phyloP scores from a whole-genome alignment of 2,797 vertebrate genomes.

The Chelon auratus region DNA sequence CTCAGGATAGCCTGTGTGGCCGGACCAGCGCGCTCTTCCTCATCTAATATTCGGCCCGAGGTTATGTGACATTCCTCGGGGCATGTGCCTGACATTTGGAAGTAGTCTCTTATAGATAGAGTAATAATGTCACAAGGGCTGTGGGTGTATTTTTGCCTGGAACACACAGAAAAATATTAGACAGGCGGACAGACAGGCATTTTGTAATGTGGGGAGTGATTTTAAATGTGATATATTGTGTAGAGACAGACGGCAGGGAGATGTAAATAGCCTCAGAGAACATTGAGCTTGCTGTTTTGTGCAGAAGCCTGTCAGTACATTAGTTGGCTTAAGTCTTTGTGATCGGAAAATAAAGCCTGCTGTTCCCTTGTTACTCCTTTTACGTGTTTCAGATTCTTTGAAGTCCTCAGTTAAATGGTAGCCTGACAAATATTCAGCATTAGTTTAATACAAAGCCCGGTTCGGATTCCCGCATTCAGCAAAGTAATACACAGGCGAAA shows the following conservation, averaged over 20 bases:
- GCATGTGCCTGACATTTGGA: conserved; percentile 80
- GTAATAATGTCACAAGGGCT: conserved; percentile 78
- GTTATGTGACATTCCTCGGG: conserved; percentile 74
- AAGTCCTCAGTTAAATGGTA: not conserved
- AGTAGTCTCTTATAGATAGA: conserved; percentile 74
- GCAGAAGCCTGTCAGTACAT: conserved; percentile 21
- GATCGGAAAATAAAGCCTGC: conserved; percentile 16
- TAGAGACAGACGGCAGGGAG: conserved; percentile 41
- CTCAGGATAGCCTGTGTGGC: conserved; percentile 44
- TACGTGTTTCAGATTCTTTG: conserved; percentile 1
- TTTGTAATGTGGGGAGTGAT: conserved; percentile 63
- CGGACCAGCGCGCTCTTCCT: conserved; percentile 47
- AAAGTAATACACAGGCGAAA: too few relatives aligned
- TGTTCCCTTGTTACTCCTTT: conserved; percentile 5
- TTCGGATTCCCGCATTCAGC: too few relatives aligned
- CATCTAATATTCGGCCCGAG: conserved; percentile 75
- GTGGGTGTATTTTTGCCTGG: conserved; percentile 64
- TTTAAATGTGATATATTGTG: conserved; percentile 42
- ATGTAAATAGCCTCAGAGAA: conserved; percentile 58
- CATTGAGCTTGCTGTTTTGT: conserved; percentile 54
- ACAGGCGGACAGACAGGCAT: conserved; percentile 57
- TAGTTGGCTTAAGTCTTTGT: conserved; percentile 12
- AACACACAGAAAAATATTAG: conserved; percentile 50
- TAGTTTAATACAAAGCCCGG: not conserved
- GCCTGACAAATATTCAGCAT: not conserved